phyloP scores from a whole-genome alignment of 2,888 invertebrate genomes.

The Odontothrips loti region DNA sequence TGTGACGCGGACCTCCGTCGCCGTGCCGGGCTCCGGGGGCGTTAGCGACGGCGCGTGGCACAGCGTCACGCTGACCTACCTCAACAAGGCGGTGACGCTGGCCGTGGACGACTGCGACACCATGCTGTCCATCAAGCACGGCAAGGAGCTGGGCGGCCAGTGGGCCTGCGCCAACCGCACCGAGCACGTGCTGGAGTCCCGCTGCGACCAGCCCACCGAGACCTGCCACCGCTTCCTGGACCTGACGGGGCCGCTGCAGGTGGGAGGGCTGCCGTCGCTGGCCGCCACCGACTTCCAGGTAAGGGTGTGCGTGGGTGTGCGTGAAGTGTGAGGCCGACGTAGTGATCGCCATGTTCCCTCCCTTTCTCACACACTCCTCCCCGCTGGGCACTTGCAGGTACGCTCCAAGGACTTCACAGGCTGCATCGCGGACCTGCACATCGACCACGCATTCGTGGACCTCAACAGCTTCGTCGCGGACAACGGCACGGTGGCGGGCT shows the following conservation, averaged over 20 bases:
- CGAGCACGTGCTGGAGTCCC: slow-evolving; percentile 65
- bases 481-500: slow-evolving; percentile 82
- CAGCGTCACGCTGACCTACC: slow-evolving; percentile 74
- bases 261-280: slow-evolving; percentile 84
- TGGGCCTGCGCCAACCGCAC: slow-evolving; percentile 82
- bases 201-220: slow-evolving; percentile 50
- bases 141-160: slow-evolving; percentile 63
- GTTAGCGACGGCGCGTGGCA: slow-evolving; percentile 91
- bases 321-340: too few species aligned
- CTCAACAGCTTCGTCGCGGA: slow-evolving; percentile 85
- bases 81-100: slow-evolving; percentile 80
- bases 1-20: slow-evolving; percentile 57
- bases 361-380: too few species aligned
- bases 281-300: slow-evolving; percentile 62
- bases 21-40: slow-evolving; percentile 60
- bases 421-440: slow-evolving; percentile 81
- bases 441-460: slow-evolving; percentile 83
- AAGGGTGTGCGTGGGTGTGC: too few species aligned
- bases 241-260: slow-evolving; percentile 80
- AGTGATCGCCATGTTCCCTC: too few species aligned
- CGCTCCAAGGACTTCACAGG: slow-evolving; percentile 79
- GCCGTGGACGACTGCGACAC: slow-evolving; percentile 85
- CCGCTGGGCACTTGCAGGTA: slow-evolving; percentile 47
- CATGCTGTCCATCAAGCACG: slow-evolving; percentile 67
- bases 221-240: slow-evolving; percentile 72